These are phyloP conservation scores for Eupithecia exiguata DNA, from an alignment of 2,888 invertebrate species.

Conservation along the genomic window DNA sequence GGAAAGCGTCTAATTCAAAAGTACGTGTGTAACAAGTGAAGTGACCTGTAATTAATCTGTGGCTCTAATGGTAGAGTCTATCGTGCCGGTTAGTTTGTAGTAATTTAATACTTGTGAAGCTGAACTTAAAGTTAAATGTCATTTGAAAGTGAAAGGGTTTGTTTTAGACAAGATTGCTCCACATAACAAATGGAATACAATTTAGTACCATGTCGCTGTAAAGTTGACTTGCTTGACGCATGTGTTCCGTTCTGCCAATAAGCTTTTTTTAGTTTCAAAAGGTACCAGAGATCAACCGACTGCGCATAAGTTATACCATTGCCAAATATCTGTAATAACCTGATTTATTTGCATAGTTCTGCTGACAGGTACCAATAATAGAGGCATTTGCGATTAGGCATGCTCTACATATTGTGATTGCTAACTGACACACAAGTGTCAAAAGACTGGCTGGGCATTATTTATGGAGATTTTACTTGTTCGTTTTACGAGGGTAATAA, in stretches of 20 bases:
- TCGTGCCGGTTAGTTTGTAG: neutral
- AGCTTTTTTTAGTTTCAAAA: neutral
- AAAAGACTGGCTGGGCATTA: neutral
- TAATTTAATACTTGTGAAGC: neutral
- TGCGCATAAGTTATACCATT: neutral
- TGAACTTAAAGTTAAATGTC: conserved; percentile 9
- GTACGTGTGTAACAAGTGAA: conserved; percentile 43
- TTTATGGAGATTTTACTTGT: neutral
- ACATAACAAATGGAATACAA: neutral
- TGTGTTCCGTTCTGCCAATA: neutral
- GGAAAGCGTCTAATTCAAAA: conserved; percentile 49
- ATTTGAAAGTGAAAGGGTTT: conserved; percentile 8
- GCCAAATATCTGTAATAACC: conserved; percentile 16
- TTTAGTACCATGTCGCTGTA: neutral
- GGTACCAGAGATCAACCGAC: neutral
- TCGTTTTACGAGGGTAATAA: neutral
- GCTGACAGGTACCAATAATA: conserved; percentile 21
- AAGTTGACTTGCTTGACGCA: neutral
- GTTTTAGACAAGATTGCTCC: neutral
- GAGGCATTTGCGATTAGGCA: conserved; percentile 14
- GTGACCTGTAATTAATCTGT: conserved; percentile 38
- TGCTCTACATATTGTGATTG: conserved; percentile 25
- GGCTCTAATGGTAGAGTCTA: conserved; percentile 29
- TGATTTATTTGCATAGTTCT: conserved; percentile 17
- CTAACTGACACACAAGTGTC: conserved; percentile 3